These are phyloP conservation scores for Haemorhous mexicanus DNA, from an alignment of 2,113 vertebrate species.

Conservation along the genomic window DNA sequence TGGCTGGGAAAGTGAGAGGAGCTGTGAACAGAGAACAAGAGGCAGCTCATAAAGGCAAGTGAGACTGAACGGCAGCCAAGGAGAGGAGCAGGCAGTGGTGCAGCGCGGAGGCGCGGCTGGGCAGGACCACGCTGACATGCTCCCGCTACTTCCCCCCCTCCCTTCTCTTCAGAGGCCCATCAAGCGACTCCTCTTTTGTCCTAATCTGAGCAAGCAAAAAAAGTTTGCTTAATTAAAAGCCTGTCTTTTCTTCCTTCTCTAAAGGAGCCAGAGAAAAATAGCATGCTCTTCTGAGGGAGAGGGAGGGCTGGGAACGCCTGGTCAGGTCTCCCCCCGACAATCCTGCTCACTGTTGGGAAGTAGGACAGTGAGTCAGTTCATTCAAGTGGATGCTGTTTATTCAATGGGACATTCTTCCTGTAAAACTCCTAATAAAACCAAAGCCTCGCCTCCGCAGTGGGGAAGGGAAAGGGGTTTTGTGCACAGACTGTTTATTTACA, in stretches of 20 bases:
- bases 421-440: slow-evolving; percentile 48
- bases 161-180: slow-evolving; percentile 24
- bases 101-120: slow-evolving; percentile 17
- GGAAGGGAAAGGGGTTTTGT: slow-evolving; percentile 36
- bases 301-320: slow-evolving; percentile 59
- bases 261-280: slow-evolving; percentile 32
- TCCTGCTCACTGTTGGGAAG: slow-evolving; percentile 49
- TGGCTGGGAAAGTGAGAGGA: slow-evolving; percentile 53
- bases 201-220: slow-evolving; percentile 53
- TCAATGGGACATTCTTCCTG: slow-evolving; percentile 56
- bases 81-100: slow-evolving; percentile 42
- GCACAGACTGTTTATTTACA: slow-evolving; percentile 38
- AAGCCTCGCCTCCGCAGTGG: background rate
- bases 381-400: slow-evolving; percentile 62
- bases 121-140: slow-evolving; percentile 44
- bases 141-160: background rate
- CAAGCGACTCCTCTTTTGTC: slow-evolving; percentile 55
- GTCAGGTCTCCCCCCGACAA: slow-evolving; percentile 42
- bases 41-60: slow-evolving; percentile 65
- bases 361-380: slow-evolving; percentile 56
- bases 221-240: slow-evolving; percentile 71
- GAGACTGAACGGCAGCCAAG: slow-evolving; percentile 75
- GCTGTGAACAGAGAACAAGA: slow-evolving; percentile 62
- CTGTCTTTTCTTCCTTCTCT: slow-evolving; percentile 43
- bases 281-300: slow-evolving; percentile 28